Evolutionary conservation across 2,888 invertebrate species (phyloP), one percentile per base, ranked within the genome.

Genomic region (Andrena flavipes): DNA sequence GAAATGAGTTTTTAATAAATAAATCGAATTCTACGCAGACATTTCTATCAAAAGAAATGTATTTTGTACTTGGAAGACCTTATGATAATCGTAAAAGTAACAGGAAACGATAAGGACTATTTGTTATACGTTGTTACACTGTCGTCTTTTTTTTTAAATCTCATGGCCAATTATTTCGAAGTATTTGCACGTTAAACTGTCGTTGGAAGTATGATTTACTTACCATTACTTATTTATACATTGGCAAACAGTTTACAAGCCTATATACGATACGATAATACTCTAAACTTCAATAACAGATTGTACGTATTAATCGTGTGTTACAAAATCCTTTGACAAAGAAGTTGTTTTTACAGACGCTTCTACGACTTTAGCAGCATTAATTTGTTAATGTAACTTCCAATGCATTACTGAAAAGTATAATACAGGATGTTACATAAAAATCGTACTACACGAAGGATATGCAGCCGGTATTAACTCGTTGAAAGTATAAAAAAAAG

Each of bases 91-190:
- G 2, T 5, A 33, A 35, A 29, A 51, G 10, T n/a, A 4, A 1
- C 2, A 30, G 7, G 10, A 63, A 64, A 72, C 6, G 2, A 23
- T 8, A 49, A 26, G 16, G 63, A 13, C 35, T 33, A 42, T 29
- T 35, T 35, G 10, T 42, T 16, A 48, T 6, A 5, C 10, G 26
- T 42, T 42, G 13, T 42, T 16, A 48, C 13, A 8, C 20, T 0
- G 62, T 20, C 6, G 2, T 42, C 42, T 42, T 10, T 70, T 67
- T 54, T 56, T 59, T 56, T 35, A 20, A 48, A 2, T n/a, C 13
- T 51, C 1, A 4, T 7, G 33, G 35, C 68, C 56, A 63, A 81
- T 69, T 68, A 63, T 49, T 78, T 78, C 29, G 69, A 78, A 80
- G 16, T 64, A 30, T 59, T 69, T 54, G 5, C 23, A 79, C 65